Conservation (phyloP, 2,113 vertebrate genomes). For the Azemiops feae region DNA sequence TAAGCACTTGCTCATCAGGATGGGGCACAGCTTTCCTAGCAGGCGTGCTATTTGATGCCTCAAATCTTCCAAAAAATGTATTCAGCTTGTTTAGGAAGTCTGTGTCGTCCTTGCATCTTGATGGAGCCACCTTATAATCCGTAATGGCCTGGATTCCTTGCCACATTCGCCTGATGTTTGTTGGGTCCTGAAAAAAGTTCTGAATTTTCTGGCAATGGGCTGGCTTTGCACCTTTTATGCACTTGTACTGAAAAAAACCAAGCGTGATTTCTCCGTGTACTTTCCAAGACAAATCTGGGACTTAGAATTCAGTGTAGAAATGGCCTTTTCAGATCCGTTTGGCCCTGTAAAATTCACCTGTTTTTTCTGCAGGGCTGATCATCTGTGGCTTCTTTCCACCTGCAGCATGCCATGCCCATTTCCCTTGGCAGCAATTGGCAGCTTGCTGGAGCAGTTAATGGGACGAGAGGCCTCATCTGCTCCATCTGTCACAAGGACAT, state of each 20-base stretch:
- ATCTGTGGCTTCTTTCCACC: conserved; percentile 12
- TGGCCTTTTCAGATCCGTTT: conserved; percentile 5
- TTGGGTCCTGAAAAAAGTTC: too few relatives aligned
- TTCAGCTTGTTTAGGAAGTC: too few relatives aligned
- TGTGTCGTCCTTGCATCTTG: too few relatives aligned
- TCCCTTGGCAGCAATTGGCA: conserved; percentile 15
- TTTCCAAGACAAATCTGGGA: neutral
- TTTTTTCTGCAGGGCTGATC: neutral
- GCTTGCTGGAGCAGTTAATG: conserved; percentile 19
- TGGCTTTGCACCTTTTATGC: too few relatives aligned
- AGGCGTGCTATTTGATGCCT: too few relatives aligned
- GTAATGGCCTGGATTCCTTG: too few relatives aligned
- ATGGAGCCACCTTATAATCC: too few relatives aligned
- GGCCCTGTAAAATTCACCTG: neutral
- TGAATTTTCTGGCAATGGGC: too few relatives aligned
- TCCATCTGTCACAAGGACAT: conserved; percentile 31
- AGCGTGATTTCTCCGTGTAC: neutral
- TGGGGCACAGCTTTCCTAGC: too few relatives aligned
- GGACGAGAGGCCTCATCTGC: conserved; percentile 45
- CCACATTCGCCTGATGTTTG: too few relatives aligned
- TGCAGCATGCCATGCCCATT: neutral
- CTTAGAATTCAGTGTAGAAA: neutral
- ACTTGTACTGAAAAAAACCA: neutral
- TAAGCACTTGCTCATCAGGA: too few relatives aligned
- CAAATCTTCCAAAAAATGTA: too few relatives aligned